phyloP scores from a whole-genome alignment of 2,113 vertebrate species.

The Chaetodon auriga region DNA sequence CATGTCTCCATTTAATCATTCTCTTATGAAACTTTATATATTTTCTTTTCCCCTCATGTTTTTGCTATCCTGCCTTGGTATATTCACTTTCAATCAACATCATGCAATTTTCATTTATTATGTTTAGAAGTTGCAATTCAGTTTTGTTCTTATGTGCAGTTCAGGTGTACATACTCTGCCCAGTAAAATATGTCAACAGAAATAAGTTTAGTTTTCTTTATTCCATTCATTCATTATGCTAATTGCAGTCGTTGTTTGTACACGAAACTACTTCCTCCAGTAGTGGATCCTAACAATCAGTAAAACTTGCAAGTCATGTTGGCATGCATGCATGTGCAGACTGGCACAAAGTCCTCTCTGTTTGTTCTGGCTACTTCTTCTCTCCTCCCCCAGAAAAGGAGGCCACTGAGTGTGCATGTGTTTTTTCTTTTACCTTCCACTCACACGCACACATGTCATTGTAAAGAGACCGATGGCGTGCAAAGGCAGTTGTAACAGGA shows the following conservation, averaged over 20 bases:
- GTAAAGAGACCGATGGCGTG: slow-evolving; percentile 62
- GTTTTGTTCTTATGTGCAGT: neutral
- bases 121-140: neutral
- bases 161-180: neutral
- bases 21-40: neutral
- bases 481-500: slow-evolving; percentile 60
- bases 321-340: neutral
- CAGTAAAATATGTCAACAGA: neutral
- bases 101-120: neutral
- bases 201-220: neutral
- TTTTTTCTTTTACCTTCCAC: neutral
- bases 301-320: slow-evolving; percentile 43
- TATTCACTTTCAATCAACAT: neutral
- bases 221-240: neutral
- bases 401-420: no score
- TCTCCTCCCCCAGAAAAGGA: no score
- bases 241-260: neutral
- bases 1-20: slow-evolving; percentile 29
- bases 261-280: neutral
- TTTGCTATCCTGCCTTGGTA: neutral
- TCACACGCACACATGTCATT: slow-evolving; percentile 31
- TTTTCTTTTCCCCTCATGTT: neutral
- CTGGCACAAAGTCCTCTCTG: slow-evolving; percentile 33
- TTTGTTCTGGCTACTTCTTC: slow-evolving; percentile 37
- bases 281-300: neutral